A percentile compares a stretch with the other conserved stretches of the same genome.
phyloP scores from a whole-genome alignment of 2,797 vertebrate species.

The Parotocinclus haroldoi region DNA sequence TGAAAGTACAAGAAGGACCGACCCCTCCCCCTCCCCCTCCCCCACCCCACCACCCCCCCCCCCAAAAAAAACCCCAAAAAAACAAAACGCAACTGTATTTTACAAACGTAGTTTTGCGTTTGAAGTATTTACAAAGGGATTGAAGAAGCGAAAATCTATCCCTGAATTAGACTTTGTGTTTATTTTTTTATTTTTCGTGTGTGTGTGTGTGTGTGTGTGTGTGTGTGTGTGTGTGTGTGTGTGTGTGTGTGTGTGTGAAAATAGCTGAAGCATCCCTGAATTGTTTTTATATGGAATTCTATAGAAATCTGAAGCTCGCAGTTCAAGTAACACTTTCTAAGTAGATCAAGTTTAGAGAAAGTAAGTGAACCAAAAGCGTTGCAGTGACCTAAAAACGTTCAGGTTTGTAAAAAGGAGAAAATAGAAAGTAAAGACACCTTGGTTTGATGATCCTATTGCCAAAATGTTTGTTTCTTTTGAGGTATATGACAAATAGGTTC shows the following conservation, averaged over 20 bases:
- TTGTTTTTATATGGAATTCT: slow-evolving; percentile 72
- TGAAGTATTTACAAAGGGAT: slow-evolving; percentile 49
- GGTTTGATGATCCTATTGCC: slow-evolving; percentile 88
- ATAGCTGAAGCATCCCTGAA: slow-evolving; percentile 96
- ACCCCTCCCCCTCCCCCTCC: too few relatives aligned
- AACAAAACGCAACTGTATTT: slow-evolving; percentile 62
- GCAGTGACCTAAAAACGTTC: slow-evolving; percentile 59
- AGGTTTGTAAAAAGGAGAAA: slow-evolving; percentile 65
- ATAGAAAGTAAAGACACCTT: slow-evolving; percentile 71
- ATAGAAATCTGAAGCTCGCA: slow-evolving; percentile 65
- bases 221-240: not conserved
- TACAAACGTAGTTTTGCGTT: too few relatives aligned
- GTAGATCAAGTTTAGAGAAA: slow-evolving; percentile 80
- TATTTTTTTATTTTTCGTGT: not conserved
- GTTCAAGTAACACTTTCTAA: slow-evolving; percentile 89
- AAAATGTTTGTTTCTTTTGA: slow-evolving; percentile 90
- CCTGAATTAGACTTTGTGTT: slow-evolving; percentile 75
- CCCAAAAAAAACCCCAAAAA: slow-evolving; percentile 73
- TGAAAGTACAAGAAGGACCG: too few relatives aligned
- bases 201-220: not conserved
- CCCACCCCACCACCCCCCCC: too few relatives aligned
- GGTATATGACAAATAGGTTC: slow-evolving; percentile 96
- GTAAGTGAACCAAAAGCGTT: slow-evolving; percentile 66
- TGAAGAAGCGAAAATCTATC: slow-evolving; percentile 70
- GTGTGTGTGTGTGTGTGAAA: slow-evolving; percentile 47